These are phyloP conservation scores for Scytalopus superciliaris DNA, from an alignment of 2,113 vertebrate genomes.

Conservation along the genomic window DNA sequence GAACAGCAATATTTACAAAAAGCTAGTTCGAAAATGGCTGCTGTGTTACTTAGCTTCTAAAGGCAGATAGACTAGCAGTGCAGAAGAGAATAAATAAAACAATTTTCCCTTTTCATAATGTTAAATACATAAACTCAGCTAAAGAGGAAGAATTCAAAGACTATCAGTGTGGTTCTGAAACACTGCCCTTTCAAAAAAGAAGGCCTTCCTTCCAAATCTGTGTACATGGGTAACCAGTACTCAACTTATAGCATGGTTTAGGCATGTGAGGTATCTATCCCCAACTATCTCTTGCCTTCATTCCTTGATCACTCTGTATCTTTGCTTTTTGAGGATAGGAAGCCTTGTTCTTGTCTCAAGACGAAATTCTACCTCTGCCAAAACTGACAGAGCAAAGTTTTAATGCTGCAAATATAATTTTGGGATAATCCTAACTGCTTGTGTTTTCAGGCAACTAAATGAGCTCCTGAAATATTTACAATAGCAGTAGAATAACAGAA, in stretches of 20 bases:
- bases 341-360: not conserved
- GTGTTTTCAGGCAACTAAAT: not conserved
- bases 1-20: not conserved
- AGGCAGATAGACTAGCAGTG: not conserved
- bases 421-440: not conserved
- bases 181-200: not conserved
- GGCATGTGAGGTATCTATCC: not conserved
- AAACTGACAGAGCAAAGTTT: not conserved
- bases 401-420: not conserved
- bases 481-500: not conserved
- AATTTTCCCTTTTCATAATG: not conserved
- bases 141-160: not conserved
- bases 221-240: not conserved
- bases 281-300: not conserved
- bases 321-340: not conserved
- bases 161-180: not conserved
- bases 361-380: not conserved
- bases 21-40: not conserved
- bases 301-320: not conserved
- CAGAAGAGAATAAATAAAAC: not conserved
- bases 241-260: not conserved
- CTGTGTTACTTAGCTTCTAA: not conserved
- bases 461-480: not conserved
- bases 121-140: accelerated
- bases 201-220: not conserved